Percentiles rank a stretch among this genome's conserved stretches.
Evolutionary conservation across 2,797 vertebrate species (phyloP).

Genomic region (Halcyon chelicuti): DNA sequence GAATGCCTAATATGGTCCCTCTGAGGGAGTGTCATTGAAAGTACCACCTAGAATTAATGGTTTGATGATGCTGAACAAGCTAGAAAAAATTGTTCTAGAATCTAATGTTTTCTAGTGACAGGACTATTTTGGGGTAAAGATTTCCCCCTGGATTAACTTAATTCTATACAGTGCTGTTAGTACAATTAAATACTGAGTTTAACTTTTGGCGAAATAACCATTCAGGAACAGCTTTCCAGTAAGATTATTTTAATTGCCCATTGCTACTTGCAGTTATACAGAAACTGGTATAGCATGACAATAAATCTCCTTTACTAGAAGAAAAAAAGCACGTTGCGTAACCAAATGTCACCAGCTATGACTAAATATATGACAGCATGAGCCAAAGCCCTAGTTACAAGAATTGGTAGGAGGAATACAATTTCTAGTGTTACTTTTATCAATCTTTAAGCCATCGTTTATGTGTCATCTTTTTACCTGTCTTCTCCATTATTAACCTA

Average conservation of each 20-base stretch:
- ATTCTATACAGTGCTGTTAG: background rate
- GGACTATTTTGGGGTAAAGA: slow-evolving; percentile 25
- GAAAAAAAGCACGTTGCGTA: background rate
- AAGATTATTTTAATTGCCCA: slow-evolving; percentile 8
- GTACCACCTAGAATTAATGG: slow-evolving; percentile 69
- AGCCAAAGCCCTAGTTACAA: background rate
- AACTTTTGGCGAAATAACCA: slow-evolving; percentile 24
- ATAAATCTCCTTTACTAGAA: background rate
- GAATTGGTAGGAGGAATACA: background rate
- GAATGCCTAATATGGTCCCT: slow-evolving; percentile 76
- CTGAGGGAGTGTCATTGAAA: slow-evolving; percentile 57
- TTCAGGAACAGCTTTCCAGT: slow-evolving; percentile 16
- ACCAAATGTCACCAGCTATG: background rate
- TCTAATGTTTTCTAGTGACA: slow-evolving; percentile 13
- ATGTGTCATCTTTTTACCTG: background rate
- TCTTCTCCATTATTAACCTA: background rate
- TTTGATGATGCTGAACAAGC: slow-evolving; percentile 45
- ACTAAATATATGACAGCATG: background rate
- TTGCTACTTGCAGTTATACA: background rate
- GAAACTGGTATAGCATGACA: background rate
- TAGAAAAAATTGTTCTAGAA: slow-evolving; percentile 17
- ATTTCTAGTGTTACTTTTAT: background rate
- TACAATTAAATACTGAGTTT: slow-evolving; percentile 1
- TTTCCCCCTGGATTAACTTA: background rate
- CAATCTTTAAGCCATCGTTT: background rate